These are phyloP conservation scores for Incurvaria masculella DNA, from an alignment of 2,888 invertebrate species.

Conservation along the genomic window DNA sequence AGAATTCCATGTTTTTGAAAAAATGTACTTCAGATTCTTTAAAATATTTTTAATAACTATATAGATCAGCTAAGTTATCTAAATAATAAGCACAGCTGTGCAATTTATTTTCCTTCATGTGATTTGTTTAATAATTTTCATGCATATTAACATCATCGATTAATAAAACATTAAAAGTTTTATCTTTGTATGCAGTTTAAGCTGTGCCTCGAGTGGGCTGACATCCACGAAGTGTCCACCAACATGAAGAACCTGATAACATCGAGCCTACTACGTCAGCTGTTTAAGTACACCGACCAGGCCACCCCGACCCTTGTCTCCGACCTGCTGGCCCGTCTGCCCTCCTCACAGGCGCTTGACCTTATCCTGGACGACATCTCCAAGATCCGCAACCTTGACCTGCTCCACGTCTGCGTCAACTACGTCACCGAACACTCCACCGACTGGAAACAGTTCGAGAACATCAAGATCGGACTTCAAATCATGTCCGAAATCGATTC, in stretches of 20 bases:
- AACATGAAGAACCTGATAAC: constrained; percentile 54
- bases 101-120: constrained; percentile 8
- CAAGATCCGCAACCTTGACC: constrained; percentile 58
- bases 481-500: constrained; percentile 61
- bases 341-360: constrained; percentile 54
- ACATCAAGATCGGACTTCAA: constrained; percentile 64
- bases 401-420: constrained; percentile 62
- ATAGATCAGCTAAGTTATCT: no score
- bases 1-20: no score
- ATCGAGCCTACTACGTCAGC: constrained; percentile 50
- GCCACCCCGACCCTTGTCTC: constrained; percentile 41
- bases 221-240: constrained; percentile 57
- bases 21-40: no score
- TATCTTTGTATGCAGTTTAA: constrained; percentile 50
- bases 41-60: no score
- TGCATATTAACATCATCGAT: constrained; percentile 7
- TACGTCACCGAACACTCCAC: constrained; percentile 56
- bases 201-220: constrained; percentile 67
- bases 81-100: no score
- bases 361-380: constrained; percentile 63
- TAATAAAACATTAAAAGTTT: constrained; percentile 12
- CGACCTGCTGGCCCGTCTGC: constrained; percentile 58
- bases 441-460: constrained; percentile 52
- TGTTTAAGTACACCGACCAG: constrained; percentile 52
- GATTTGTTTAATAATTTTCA: constrained; percentile 2